Percentiles rank a stretch among this genome's conserved stretches.
Evolutionary conservation across 1,140 invertebrate genomes (phyloP).

Genomic region (Papilio helenus): DNA sequence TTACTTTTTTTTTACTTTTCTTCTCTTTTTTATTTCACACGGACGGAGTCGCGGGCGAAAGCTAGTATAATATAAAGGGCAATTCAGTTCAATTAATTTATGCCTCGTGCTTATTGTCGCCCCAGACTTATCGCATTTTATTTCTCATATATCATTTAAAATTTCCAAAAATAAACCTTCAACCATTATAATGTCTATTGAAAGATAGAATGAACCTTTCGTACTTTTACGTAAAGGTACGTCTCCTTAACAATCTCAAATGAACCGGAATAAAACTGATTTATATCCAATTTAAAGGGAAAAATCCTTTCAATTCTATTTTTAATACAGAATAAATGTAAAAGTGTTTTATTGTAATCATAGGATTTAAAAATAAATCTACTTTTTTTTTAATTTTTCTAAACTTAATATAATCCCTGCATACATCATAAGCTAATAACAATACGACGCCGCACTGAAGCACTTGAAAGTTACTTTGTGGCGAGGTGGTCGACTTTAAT

Average conservation of each 20-base stretch:
- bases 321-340: not conserved
- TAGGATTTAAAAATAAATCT: not conserved
- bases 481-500: constrained; percentile 6
- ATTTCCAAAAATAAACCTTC: too few species aligned
- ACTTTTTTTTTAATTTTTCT: too few species aligned
- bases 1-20: too few species aligned
- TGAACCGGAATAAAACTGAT: constrained; percentile 6
- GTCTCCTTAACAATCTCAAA: constrained; percentile 14
- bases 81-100: too few species aligned
- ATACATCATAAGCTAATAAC: constrained; percentile 9
- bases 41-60: too few species aligned
- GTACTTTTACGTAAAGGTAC: not conserved
- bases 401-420: not conserved
- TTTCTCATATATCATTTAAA: too few species aligned
- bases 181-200: too few species aligned
- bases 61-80: too few species aligned
- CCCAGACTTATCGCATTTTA: too few species aligned
- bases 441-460: not conserved
- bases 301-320: not conserved
- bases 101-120: too few species aligned
- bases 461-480: constrained; percentile 19
- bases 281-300: constrained; percentile 13
- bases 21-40: too few species aligned
- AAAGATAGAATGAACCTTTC: not conserved
- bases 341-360: not conserved